Evolutionary conservation across 2,888 invertebrate species (phyloP).

Genomic region (Drosophila barbarae): DNA sequence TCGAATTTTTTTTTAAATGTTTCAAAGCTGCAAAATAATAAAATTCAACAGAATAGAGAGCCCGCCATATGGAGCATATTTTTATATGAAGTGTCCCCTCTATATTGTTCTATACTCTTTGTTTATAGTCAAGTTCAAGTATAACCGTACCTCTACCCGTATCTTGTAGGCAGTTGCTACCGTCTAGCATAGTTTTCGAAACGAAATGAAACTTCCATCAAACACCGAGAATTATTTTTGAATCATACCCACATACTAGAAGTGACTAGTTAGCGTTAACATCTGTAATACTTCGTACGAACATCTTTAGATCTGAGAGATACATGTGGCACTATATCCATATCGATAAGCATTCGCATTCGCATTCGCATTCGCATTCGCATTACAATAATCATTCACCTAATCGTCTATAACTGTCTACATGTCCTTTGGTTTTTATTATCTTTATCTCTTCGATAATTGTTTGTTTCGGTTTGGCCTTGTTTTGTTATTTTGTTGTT

Average conservation of each 20-base stretch:
- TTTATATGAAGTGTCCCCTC: too few relatives aligned
- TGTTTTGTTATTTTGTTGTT: slow-evolving; percentile 29
- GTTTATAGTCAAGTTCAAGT: slow-evolving; percentile 4
- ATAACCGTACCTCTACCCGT: slow-evolving; percentile 5
- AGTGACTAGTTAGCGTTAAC: slow-evolving; percentile 21
- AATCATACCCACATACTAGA: slow-evolving; percentile 7
- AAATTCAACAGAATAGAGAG: too few relatives aligned
- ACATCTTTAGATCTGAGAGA: slow-evolving; percentile 33
- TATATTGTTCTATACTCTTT: too few relatives aligned
- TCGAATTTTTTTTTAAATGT: too few relatives aligned
- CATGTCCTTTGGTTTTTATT: slow-evolving; percentile 29
- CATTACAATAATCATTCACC: slow-evolving; percentile 29
- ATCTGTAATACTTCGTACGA: slow-evolving; percentile 14
- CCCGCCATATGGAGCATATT: too few relatives aligned
- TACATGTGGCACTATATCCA: slow-evolving; percentile 18
- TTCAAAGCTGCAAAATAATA: too few relatives aligned
- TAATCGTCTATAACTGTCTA: slow-evolving; percentile 43
- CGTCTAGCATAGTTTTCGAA: slow-evolving; percentile 24
- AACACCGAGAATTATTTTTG: slow-evolving; percentile 17
- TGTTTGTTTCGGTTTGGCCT: slow-evolving; percentile 33
- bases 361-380: slow-evolving; percentile 1
- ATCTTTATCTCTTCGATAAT: slow-evolving; percentile 16
- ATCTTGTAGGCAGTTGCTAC: slow-evolving; percentile 34
- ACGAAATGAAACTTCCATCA: slow-evolving; percentile 15
- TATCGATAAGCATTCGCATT: slow-evolving; percentile 19